phyloP scores from a whole-genome alignment of 2,888 invertebrate species.

The Harpalus rufipes region DNA sequence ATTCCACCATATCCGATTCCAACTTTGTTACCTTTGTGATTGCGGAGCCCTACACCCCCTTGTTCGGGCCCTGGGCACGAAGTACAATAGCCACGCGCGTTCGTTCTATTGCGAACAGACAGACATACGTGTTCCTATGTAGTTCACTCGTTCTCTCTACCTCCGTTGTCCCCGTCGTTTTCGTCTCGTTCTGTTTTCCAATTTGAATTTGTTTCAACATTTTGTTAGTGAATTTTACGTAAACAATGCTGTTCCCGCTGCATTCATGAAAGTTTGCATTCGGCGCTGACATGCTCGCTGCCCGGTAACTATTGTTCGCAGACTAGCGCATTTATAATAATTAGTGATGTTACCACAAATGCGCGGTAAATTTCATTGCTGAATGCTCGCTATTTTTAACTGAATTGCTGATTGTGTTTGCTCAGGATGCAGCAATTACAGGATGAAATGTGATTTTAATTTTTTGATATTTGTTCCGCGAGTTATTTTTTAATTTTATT shows the following conservation, averaged over 20 bases:
- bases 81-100: conserved; percentile 36
- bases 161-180: conserved; percentile 37
- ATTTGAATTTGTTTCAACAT: conserved; percentile 65
- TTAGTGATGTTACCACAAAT: conserved; percentile 44
- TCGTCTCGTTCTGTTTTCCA: conserved; percentile 48
- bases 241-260: conserved; percentile 60
- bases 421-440: conserved; percentile 22
- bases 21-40: conserved; percentile 55
- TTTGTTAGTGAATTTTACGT: conserved; percentile 64
- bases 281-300: conserved; percentile 31
- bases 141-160: not conserved
- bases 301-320: conserved; percentile 49
- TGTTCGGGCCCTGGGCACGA: conserved; percentile 3
- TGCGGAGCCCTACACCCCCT: conserved; percentile 6
- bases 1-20: conserved; percentile 24
- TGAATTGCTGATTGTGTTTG: conserved; percentile 41
- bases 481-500: conserved; percentile 18
- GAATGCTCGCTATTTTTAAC: conserved; percentile 42
- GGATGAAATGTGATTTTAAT: conserved; percentile 25
- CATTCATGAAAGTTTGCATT: conserved; percentile 61
- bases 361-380: not conserved
- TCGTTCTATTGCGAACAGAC: conserved; percentile 48
- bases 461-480: conserved; percentile 29
- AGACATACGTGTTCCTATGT: conserved; percentile 41
- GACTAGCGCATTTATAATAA: conserved; percentile 49